Percentiles rank a stretch among this genome's conserved stretches.
These are phyloP conservation scores for Vicugna pacos DNA, from an alignment of 2,113 vertebrate species.

Conservation along the genomic window DNA sequence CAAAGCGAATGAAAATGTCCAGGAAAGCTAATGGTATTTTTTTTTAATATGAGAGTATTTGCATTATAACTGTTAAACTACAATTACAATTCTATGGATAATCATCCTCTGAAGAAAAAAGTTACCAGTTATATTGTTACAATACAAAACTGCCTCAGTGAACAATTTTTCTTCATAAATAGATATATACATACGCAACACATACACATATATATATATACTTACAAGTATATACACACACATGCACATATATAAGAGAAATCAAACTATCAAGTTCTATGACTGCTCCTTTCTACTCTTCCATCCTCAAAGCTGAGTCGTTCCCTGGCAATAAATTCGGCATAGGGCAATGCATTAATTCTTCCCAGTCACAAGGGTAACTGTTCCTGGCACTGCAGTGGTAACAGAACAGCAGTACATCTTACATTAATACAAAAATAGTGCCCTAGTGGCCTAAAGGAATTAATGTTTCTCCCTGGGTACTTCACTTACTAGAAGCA, in stretches of 20 bases:
- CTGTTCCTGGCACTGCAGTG: background rate
- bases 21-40: background rate
- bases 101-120: slow-evolving; percentile 3
- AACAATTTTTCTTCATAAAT: background rate
- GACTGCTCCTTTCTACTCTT: background rate
- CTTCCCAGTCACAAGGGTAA: background rate
- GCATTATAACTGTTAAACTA: slow-evolving; percentile 46
- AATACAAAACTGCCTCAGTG: background rate
- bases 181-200: background rate
- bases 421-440: background rate
- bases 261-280: background rate
- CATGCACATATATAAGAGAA: background rate
- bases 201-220: background rate
- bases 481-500: background rate
- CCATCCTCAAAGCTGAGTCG: background rate
- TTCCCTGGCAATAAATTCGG: background rate
- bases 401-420: background rate
- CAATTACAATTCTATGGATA: background rate
- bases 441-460: background rate
- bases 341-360: background rate
- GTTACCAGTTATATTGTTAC: background rate
- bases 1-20: slow-evolving; percentile 51
- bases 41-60: background rate
- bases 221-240: background rate
- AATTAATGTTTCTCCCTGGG: background rate